A percentile compares a stretch with the other conserved stretches of the same genome.
Conservation (phyloP, 2,113 vertebrate genomes). For the Felis chaus region DNA sequence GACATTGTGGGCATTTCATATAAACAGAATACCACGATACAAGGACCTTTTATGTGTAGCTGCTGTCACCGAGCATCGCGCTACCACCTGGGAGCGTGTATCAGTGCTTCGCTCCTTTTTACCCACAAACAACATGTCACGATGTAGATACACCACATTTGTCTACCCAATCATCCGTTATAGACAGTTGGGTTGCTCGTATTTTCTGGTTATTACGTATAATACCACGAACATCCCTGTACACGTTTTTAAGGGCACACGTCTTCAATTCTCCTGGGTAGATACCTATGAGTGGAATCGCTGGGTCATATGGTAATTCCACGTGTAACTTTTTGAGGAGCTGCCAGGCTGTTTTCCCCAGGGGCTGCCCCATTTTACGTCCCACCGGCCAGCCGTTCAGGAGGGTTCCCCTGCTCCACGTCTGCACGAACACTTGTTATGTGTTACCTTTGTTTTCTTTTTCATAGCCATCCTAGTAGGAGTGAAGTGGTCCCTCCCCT, state of each 20-base stretch:
- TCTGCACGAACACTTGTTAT: background rate
- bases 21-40: background rate
- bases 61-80: background rate
- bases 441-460: background rate
- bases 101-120: background rate
- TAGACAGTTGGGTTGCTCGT: no score
- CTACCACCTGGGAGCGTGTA: accelerated
- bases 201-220: background rate
- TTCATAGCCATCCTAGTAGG: background rate
- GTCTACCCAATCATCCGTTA: background rate
- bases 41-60: background rate
- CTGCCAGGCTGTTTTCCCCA: background rate
- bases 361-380: background rate
- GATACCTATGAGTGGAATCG: background rate
- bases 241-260: background rate
- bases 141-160: background rate
- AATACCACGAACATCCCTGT: no score
- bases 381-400: background rate
- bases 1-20: background rate
- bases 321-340: background rate
- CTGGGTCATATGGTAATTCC: background rate
- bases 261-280: background rate
- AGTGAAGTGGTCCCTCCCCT: no score
- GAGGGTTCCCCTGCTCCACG: background rate
- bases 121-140: no score